phyloP scores from a whole-genome alignment of 2,113 vertebrate species.

The Ptyas mucosa region DNA sequence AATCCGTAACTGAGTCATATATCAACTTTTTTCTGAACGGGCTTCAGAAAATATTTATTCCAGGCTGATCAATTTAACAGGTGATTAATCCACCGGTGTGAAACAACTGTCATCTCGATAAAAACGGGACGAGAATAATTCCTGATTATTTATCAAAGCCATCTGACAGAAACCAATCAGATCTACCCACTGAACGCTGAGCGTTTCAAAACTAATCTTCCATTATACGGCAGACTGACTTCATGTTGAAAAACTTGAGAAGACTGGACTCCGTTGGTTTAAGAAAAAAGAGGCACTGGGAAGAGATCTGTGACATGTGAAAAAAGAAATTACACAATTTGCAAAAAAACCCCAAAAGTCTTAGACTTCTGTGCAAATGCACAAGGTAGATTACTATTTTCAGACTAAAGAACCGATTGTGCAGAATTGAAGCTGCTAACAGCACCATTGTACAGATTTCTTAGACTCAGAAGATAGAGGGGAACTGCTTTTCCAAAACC shows the following conservation, averaged over 20 bases:
- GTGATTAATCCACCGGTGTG: slow-evolving; percentile 3
- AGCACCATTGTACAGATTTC: background rate
- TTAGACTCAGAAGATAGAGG: background rate
- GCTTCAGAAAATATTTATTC: slow-evolving; percentile 1
- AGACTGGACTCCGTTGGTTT: slow-evolving; percentile 12
- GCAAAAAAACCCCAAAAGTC: background rate
- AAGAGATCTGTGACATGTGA: background rate
- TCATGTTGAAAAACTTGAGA: slow-evolving; percentile 9
- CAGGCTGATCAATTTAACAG: background rate
- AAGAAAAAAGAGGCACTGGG: slow-evolving; percentile 1
- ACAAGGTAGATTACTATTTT: slow-evolving; percentile 1
- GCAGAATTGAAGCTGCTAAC: background rate
- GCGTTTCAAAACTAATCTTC: slow-evolving; percentile 23
- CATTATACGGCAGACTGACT: slow-evolving; percentile 19
- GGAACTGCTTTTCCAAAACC: background rate
- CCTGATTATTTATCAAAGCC: slow-evolving; percentile 5
- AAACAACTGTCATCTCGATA: slow-evolving; percentile 23
- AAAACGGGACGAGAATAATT: slow-evolving; percentile 8
- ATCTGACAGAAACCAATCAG: slow-evolving; percentile 2
- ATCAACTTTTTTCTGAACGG: background rate
- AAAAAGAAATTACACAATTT: slow-evolving; percentile 26
- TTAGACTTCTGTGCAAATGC: slow-evolving; percentile 29
- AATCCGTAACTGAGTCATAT: background rate
- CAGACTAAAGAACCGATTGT: slow-evolving; percentile 5
- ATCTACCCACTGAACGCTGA: background rate